Evolutionary conservation across 2,113 vertebrate species (phyloP), one percentile per base, ranked within the genome.

Genomic region (Nipponia nippon): DNA sequence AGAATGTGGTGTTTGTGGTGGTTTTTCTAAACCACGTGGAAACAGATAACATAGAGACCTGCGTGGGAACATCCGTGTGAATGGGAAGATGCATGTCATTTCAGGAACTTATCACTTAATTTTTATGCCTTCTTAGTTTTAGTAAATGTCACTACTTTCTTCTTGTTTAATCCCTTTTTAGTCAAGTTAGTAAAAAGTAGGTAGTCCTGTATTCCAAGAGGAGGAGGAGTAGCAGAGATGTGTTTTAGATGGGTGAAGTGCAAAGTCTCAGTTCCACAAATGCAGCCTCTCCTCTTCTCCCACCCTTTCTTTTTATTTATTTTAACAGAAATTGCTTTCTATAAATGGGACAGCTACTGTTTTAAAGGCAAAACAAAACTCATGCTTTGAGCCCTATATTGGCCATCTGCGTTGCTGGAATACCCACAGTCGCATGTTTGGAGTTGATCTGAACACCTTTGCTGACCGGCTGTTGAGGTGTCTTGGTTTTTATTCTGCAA

Each of bases 361-460:
- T 70, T 7, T 59, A 76, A 79, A 82, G 72, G 36, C 25, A 10
- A 20, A 79, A 9, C n/a, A 14, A 7, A 65, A 3, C 25, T 52
- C 12, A 2, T 10, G 32, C 17, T 40, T 40, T 34, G 50, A 89
- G n/a, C 46, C 50, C 77, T 32, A 2, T 13, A 7, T 29, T 47
- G 50, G 61, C 53, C 14, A 2, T 9, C 23, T 34, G 2, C 0
- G 0, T 5, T 42, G 40, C 12, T 49, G 77, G 67, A 27, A 29
- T 38, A 7, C 10, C 50, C 1, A 0, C 19, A 8, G 42, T 23
- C 0, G 0, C 2, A 4, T 27, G 17, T 38, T 36, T 67, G 72
- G 47, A 3, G 46, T 14, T 69, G 86, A 22, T 11, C 30, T 18
- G 14, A 66, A 62, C 22, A 12, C 2, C 1, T 71, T 15, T 25